Base-by-base conservation (phyloP, 37 sponge, comb jelly and placozoan genomes). In the Hormiphora californensis region DNA sequence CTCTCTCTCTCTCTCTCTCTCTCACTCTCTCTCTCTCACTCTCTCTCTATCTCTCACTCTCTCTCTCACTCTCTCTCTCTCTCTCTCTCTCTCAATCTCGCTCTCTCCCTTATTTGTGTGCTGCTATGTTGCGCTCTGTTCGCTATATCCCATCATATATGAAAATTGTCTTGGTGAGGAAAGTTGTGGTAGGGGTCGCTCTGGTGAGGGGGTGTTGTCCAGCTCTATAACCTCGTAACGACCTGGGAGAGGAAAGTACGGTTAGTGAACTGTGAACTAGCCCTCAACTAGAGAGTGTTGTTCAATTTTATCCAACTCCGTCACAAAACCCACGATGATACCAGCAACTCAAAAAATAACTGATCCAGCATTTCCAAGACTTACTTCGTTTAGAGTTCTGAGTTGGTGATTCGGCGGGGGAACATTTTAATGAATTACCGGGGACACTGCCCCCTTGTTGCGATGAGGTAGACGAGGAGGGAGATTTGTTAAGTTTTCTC, bases 71-170 rank as follows among this genome's bases (percentile, higher is more conserved):
- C n/a, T n/a, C n/a, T n/a, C n/a, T n/a, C n/a, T n/a, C n/a, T n/a
- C n/a, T n/a, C n/a, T n/a, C n/a, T n/a, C n/a, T n/a, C n/a, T n/a
- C n/a, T n/a, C n/a, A n/a, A n/a, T n/a, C n/a, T n/a, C n/a, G n/a
- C n/a, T n/a, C n/a, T n/a, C n/a, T n/a, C n/a, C n/a, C n/a, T n/a
- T n/a, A n/a, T n/a, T n/a, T n/a, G n/a, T n/a, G n/a, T n/a, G n/a
- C n/a, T n/a, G n/a, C n/a, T n/a, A 73, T 28, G 81, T 73, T 25
- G 81, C 81, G 43, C 81, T 73, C 38, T 73, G 81, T n/a, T 73
- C 81, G 43, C 81, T 46, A 46, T 73, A 73, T 39, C 81, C 81
- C 23, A 73, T 46, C 81, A 73, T 73, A 28, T 73, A 73, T 4
- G 46, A 41, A 19, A 43, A 73, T 40, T 73, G 81, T 1, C 81